Base-by-base conservation (phyloP, 92 coral and sea anemone genomes). In the Phenganax marumi region DNA sequence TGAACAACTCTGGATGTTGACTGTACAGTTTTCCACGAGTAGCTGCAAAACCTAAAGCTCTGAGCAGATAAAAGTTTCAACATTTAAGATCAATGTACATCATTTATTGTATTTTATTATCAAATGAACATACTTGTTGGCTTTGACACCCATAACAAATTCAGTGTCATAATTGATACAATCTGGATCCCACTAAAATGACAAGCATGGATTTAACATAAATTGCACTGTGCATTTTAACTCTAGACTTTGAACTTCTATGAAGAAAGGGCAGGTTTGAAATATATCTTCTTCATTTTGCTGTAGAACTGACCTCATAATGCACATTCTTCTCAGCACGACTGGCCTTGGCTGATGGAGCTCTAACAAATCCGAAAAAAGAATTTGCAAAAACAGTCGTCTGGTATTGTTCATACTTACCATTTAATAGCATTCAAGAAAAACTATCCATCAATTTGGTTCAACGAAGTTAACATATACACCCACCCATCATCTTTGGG, bases 11-110 rank as follows among this genome's bases (percentile, higher is more conserved):
- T 46, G 97, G 97, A 69, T 92, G 97, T 23, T 97, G 83, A 80
- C 92, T 90, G 79, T 92, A 92, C 12, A 94, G 88, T 60, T 94
- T 92, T 64, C 97, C 97, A 75, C 97, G 89, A 9, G 98, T 94
- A 17, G 98, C 98, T 43, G 98, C 98, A 90, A 94, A 92, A 1
- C 98, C 98, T 8, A 94, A 93, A 56, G 98, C 98, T 76, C 98
- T 94, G 61, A 7, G 66, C 55, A 52, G 69, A 13, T 23, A 16
- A 13, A 81, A 6, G 12, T 63, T 46, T 33, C 14, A 22, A 14
- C 3, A 43, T 53, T 52, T 23, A 50, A 76, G 1, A 43, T 10
- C n/a, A 63, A 24, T 46, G 47, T 17, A 58, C 21, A 55, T 18
- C 50, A 54, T 7, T 9, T 7, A 8, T 79, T 65, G 16, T 79